Percentiles rank a stretch among this genome's conserved stretches.
These are phyloP conservation scores for Australoheros scitulus DNA, from an alignment of 2,113 vertebrate species.

Conservation along the genomic window DNA sequence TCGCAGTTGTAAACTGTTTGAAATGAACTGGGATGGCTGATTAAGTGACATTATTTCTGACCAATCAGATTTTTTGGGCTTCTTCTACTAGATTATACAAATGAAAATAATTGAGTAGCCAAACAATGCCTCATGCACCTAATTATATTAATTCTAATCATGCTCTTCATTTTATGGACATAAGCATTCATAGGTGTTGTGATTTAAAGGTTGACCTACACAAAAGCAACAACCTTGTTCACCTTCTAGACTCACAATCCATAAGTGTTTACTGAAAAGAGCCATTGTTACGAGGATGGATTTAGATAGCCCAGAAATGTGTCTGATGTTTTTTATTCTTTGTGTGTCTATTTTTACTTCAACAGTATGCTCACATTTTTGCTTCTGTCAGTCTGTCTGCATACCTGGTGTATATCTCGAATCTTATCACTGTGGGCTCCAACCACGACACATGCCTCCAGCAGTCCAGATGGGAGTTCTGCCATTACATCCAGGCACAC, in stretches of 20 bases:
- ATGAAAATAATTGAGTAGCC: background rate
- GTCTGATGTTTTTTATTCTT: background rate
- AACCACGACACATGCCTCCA: conserved; percentile 91
- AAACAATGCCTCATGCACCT: background rate
- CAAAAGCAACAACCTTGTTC: background rate
- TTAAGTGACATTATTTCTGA: background rate
- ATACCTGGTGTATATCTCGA: conserved; percentile 82
- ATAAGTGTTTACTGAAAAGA: background rate
- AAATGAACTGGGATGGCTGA: background rate
- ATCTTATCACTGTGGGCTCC: conserved; percentile 84
- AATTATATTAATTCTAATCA: background rate
- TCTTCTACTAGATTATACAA: too few species aligned
- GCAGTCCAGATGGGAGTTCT: conserved; percentile 86
- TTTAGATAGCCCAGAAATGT: background rate
- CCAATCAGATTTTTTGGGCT: background rate
- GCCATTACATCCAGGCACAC: conserved; percentile 79
- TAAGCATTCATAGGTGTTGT: background rate
- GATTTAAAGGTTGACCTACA: background rate
- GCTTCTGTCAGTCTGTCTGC: background rate
- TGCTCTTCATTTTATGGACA: background rate
- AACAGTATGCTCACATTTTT: background rate
- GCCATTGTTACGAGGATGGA: background rate
- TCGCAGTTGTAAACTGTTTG: background rate
- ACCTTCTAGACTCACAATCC: background rate
- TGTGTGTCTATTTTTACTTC: background rate